Conservation (phyloP, 1,140 invertebrate species). For the Agrypnia vestita region DNA sequence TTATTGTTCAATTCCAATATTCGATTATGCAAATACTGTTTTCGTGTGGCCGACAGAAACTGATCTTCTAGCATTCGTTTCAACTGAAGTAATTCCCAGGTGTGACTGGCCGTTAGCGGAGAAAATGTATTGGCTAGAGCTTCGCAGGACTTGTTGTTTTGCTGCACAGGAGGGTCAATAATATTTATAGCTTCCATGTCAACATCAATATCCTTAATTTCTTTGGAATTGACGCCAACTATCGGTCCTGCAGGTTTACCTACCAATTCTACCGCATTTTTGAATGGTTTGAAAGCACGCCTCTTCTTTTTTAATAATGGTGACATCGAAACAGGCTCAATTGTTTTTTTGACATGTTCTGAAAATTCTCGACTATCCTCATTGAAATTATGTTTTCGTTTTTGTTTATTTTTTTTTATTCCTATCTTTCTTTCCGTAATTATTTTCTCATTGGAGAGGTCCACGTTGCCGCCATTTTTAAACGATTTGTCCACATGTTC, state of each 20-base stretch:
- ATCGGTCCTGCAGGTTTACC: not conserved
- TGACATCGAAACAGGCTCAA: not conserved
- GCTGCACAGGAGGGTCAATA: not conserved
- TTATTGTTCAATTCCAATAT: conserved; percentile 51
- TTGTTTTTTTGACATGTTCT: not conserved
- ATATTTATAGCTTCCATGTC: too few species aligned
- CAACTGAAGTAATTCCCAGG: conserved; percentile 50
- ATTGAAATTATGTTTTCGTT: conserved; percentile 1
- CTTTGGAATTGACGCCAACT: too few species aligned
- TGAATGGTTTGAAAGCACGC: conserved; percentile 12
- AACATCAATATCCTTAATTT: too few species aligned
- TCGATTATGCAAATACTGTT: conserved; percentile 45
- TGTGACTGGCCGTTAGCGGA: conserved; percentile 40
- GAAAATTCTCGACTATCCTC: conserved; percentile 13
- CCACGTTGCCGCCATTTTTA: not conserved
- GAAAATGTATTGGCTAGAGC: conserved; percentile 30
- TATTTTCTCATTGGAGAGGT: not conserved
- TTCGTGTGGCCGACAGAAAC: conserved; percentile 28
- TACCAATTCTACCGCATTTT: not conserved
- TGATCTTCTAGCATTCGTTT: conserved; percentile 49
- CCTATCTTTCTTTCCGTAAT: not conserved
- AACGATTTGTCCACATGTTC: conserved; percentile 16
- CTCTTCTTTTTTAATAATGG: conserved; percentile 23
- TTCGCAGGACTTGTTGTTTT: conserved; percentile 6
- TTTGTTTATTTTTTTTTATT: conserved; percentile 19